Evolutionary conservation across 2,797 vertebrate genomes (phyloP).

Genomic region (Periparus ater): DNA sequence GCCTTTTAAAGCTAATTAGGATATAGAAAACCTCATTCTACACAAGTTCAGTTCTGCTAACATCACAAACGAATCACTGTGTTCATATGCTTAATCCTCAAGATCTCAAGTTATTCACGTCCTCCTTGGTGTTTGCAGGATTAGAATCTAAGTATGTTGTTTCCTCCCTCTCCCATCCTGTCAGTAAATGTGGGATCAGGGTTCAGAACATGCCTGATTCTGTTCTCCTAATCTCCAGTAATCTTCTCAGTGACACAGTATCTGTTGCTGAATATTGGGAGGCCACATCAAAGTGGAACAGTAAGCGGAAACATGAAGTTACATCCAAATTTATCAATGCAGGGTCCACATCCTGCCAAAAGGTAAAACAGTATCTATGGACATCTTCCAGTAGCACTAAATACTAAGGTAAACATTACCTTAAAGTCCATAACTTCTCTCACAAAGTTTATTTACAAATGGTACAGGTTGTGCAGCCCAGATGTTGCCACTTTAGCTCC

Average conservation of each 20-base stretch:
- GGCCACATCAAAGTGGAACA: neutral
- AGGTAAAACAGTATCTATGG: neutral
- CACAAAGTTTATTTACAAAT: neutral
- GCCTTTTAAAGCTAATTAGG: neutral
- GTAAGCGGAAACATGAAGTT: neutral
- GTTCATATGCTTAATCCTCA: neutral
- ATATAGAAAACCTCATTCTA: neutral
- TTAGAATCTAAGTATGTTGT: constrained; percentile 50
- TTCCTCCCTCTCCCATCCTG: neutral
- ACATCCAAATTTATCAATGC: neutral
- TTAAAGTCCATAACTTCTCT: neutral
- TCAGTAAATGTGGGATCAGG: constrained; percentile 21
- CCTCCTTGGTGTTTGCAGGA: neutral
- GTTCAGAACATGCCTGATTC: constrained; percentile 51
- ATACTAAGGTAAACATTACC: neutral
- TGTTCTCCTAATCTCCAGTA: constrained; percentile 51
- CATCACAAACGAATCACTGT: neutral
- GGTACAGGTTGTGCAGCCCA: neutral
- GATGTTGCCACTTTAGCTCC: neutral
- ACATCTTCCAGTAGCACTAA: neutral
- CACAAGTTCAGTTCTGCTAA: neutral
- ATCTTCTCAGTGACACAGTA: constrained; percentile 63
- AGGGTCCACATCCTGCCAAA: neutral
- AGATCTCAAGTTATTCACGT: neutral
- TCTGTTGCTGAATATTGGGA: constrained; percentile 27